These are phyloP conservation scores for Petrocephalus microphthalmus DNA, from an alignment of 2,113 vertebrate genomes.

Conservation along the genomic window DNA sequence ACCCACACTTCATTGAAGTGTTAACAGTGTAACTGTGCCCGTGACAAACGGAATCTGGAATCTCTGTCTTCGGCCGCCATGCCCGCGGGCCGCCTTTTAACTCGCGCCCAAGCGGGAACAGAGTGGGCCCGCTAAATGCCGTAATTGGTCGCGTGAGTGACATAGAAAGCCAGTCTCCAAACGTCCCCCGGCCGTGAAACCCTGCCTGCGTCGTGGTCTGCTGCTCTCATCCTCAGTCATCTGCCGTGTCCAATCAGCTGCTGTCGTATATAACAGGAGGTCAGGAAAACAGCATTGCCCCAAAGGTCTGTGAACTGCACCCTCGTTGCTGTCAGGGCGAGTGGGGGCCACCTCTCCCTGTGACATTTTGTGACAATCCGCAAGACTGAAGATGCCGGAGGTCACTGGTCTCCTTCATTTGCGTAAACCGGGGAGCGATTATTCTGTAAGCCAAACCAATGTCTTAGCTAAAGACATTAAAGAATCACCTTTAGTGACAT, in stretches of 20 bases:
- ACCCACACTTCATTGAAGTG: not conserved
- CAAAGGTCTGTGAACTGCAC: slow-evolving; percentile 30
- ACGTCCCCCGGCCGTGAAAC: not conserved
- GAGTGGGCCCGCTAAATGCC: slow-evolving; percentile 40
- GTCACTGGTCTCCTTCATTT: slow-evolving; percentile 32
- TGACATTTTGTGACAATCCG: slow-evolving; percentile 43
- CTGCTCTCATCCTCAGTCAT: slow-evolving; percentile 18
- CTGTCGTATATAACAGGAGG: slow-evolving; percentile 38
- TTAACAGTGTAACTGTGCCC: not conserved
- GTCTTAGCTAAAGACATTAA: slow-evolving; percentile 10
- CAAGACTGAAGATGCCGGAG: slow-evolving; percentile 28
- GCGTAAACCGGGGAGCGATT: slow-evolving; percentile 28
- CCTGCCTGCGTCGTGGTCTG: slow-evolving; percentile 29
- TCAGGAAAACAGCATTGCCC: slow-evolving; percentile 24
- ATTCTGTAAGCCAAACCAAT: not conserved
- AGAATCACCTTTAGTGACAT: slow-evolving; percentile 27
- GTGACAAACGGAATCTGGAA: not conserved
- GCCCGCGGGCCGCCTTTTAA: not conserved
- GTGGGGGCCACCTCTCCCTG: slow-evolving; percentile 19
- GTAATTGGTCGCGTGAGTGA: slow-evolving; percentile 32
- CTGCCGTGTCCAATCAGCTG: slow-evolving; percentile 30
- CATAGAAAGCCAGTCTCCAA: slow-evolving; percentile 20
- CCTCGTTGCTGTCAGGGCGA: slow-evolving; percentile 24
- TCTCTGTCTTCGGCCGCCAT: not conserved
- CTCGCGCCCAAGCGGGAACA: not conserved